Percentiles rank a stretch among this genome's conserved stretches.
These are phyloP conservation scores for Marmota flaviventris DNA, from an alignment of 2,113 vertebrate genomes.

Conservation along the genomic window DNA sequence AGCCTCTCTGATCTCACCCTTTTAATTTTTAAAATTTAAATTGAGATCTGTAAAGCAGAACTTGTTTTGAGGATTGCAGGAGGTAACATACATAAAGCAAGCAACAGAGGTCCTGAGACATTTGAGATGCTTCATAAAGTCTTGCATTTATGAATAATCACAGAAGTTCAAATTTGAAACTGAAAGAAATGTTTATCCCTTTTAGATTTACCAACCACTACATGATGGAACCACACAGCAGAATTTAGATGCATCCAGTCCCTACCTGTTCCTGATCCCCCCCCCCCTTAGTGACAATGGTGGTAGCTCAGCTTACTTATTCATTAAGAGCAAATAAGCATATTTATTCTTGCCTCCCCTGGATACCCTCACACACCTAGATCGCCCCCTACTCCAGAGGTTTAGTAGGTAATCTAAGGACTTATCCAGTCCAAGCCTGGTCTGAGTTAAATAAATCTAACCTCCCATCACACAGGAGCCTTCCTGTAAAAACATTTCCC, in stretches of 20 bases:
- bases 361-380: background rate
- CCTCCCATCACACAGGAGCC: background rate
- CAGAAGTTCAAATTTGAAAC: background rate
- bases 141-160: background rate
- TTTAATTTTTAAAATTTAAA: slow-evolving; percentile 21
- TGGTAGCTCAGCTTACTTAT: too few relatives aligned
- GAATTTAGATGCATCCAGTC: background rate
- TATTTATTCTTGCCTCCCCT: background rate
- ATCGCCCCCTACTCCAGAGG: background rate
- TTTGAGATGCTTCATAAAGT: background rate
- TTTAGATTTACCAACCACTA: background rate
- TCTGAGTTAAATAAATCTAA: background rate
- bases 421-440: background rate
- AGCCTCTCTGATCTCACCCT: background rate
- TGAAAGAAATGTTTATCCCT: background rate
- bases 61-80: background rate
- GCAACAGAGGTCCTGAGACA: background rate
- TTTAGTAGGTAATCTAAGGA: background rate
- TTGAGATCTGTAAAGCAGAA: background rate
- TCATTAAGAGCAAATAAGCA: too few relatives aligned
- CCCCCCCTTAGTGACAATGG: background rate
- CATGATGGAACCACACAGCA: too few relatives aligned
- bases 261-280: background rate
- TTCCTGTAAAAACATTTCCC: background rate
- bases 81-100: background rate